Conservation (phyloP, 2,113 vertebrate species). For the Petrocephalus zakoni region DNA sequence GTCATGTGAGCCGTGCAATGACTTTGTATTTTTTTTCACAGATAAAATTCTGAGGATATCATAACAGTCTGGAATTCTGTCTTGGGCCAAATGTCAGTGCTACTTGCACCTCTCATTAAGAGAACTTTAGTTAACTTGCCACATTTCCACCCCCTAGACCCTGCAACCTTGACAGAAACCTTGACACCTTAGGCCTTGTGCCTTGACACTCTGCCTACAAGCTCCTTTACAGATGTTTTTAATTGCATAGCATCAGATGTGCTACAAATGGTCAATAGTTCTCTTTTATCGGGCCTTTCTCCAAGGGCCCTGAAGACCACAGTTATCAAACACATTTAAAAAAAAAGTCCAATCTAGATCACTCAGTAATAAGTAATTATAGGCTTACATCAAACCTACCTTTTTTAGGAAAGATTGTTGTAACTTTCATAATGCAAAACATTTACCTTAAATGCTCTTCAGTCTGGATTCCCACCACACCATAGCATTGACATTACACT, state of each 20-base stretch:
- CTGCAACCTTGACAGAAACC: not conserved
- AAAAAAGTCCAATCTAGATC: not conserved
- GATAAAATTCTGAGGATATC: no score
- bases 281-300: not conserved
- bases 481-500: not conserved
- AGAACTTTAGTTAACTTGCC: not conserved
- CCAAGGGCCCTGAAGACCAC: not conserved
- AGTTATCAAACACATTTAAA: not conserved
- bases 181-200: not conserved
- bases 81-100: not conserved
- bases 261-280: no score
- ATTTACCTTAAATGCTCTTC: no score
- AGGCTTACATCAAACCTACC: not conserved
- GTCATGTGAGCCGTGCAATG: no score
- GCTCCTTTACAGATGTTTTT: not conserved
- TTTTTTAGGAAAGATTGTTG: not conserved
- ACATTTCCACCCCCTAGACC: not conserved
- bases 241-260: not conserved
- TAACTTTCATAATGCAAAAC: no score
- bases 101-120: no score
- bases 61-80: not conserved
- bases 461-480: not conserved
- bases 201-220: not conserved
- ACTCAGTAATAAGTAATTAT: not conserved
- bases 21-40: no score